Evolutionary conservation across 2,113 vertebrate genomes (phyloP).

Genomic region (Percina caprodes): DNA sequence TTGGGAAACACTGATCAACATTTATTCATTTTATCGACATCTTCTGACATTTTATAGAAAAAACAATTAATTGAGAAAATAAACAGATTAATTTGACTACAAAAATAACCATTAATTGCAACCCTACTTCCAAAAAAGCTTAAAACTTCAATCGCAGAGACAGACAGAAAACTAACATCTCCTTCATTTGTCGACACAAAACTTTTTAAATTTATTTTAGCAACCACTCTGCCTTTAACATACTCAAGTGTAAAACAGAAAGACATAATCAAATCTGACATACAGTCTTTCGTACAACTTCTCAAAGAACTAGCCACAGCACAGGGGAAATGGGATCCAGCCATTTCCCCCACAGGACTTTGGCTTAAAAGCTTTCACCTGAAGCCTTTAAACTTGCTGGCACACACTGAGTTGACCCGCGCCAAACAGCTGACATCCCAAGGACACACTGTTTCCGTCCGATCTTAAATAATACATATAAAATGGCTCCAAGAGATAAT

Average conservation of each 20-base stretch:
- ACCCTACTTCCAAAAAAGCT: too few relatives aligned
- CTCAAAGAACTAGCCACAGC: not conserved
- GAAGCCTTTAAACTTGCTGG: slow-evolving; percentile 36
- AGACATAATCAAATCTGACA: not conserved
- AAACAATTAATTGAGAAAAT: too few relatives aligned
- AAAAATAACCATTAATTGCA: too few relatives aligned
- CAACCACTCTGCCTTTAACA: not conserved
- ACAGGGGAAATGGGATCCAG: not conserved
- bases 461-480: slow-evolving; percentile 55
- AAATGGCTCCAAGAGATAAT: slow-evolving; percentile 42
- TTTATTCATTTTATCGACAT: too few relatives aligned
- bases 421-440: slow-evolving; percentile 48
- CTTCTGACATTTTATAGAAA: too few relatives aligned
- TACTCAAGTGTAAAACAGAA: not conserved
- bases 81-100: too few relatives aligned
- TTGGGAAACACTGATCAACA: too few relatives aligned
- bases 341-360: not conserved
- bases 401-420: slow-evolving; percentile 9
- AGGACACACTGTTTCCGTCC: slow-evolving; percentile 38
- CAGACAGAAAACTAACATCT: too few relatives aligned
- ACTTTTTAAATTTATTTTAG: not conserved
- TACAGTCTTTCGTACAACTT: not conserved
- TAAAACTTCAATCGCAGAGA: too few relatives aligned
- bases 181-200: too few relatives aligned
- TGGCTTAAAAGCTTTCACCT: slow-evolving; percentile 36